Conservation (phyloP, 1,140 invertebrate species). For the Tetragnatha versicolor region DNA sequence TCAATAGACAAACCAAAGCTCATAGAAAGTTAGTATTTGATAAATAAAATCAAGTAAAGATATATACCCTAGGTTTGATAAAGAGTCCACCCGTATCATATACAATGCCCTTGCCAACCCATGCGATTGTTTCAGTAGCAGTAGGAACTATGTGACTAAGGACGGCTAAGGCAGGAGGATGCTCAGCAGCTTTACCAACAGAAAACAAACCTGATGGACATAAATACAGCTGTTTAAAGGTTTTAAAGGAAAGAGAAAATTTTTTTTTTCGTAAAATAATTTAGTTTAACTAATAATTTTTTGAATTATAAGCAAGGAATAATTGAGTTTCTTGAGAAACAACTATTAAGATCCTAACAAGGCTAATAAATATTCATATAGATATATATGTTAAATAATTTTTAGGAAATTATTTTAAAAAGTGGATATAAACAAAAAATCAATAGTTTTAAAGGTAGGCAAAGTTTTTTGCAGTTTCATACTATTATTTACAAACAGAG, state of each 20-base stretch:
- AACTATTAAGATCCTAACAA: too few relatives aligned
- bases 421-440: too few relatives aligned
- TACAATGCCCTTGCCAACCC: conserved; percentile 92
- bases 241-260: neutral
- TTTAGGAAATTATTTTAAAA: too few relatives aligned
- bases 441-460: too few relatives aligned
- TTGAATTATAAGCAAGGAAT: neutral
- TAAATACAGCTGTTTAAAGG: neutral
- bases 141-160: conserved; percentile 73
- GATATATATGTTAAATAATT: too few relatives aligned
- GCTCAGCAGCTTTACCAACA: conserved; percentile 80
- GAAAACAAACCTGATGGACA: conserved; percentile 75
- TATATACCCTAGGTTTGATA: conserved; percentile 82
- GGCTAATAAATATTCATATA: too few relatives aligned
- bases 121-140: conserved; percentile 78
- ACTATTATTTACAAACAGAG: too few relatives aligned
- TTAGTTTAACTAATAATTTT: neutral
- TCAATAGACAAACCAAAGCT: neutral
- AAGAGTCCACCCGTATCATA: conserved; percentile 92
- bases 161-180: conserved; percentile 80
- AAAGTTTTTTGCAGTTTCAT: too few relatives aligned
- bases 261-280: neutral
- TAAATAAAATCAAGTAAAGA: conserved; percentile 34
- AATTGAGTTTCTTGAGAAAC: neutral
- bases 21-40: neutral